A percentile compares a stretch with the other conserved stretches of the same genome.
Conservation (phyloP, 2,797 vertebrate genomes). For the Chaunax sp. region DNA sequence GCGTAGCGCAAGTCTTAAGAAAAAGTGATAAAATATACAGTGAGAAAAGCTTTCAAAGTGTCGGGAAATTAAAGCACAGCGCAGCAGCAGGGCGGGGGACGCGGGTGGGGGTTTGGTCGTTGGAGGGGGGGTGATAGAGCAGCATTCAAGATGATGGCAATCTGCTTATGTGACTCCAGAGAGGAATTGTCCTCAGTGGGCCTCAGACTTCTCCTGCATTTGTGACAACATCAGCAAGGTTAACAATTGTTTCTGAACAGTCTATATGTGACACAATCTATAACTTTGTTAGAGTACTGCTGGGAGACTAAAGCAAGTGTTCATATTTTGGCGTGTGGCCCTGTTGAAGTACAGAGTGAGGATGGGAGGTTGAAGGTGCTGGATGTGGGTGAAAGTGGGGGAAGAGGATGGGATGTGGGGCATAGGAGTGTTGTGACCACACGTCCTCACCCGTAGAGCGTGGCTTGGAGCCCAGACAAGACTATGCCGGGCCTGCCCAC, state of each 20-base stretch:
- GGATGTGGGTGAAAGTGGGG: slow-evolving; percentile 11
- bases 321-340: background rate
- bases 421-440: slow-evolving; percentile 61
- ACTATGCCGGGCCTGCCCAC: slow-evolving; percentile 51
- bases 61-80: slow-evolving; percentile 83
- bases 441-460: slow-evolving; percentile 71
- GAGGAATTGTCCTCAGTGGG: slow-evolving; percentile 63
- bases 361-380: slow-evolving; percentile 2
- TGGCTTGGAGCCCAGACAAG: slow-evolving; percentile 75
- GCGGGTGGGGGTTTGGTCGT: slow-evolving; percentile 57
- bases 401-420: slow-evolving; percentile 39
- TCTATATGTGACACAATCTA: background rate
- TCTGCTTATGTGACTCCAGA: slow-evolving; percentile 81
- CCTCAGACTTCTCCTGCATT: slow-evolving; percentile 44
- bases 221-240: slow-evolving; percentile 12
- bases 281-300: background rate
- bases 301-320: background rate
- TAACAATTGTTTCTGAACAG: background rate
- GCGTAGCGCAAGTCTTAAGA: slow-evolving; percentile 87
- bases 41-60: slow-evolving; percentile 89
- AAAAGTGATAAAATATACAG: slow-evolving; percentile 92
- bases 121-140: slow-evolving; percentile 63
- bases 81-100: slow-evolving; percentile 79
- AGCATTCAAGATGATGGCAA: slow-evolving; percentile 79
- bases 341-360: background rate